phyloP scores from a whole-genome alignment of 2,113 vertebrate species.

The Prolemur simus region DNA sequence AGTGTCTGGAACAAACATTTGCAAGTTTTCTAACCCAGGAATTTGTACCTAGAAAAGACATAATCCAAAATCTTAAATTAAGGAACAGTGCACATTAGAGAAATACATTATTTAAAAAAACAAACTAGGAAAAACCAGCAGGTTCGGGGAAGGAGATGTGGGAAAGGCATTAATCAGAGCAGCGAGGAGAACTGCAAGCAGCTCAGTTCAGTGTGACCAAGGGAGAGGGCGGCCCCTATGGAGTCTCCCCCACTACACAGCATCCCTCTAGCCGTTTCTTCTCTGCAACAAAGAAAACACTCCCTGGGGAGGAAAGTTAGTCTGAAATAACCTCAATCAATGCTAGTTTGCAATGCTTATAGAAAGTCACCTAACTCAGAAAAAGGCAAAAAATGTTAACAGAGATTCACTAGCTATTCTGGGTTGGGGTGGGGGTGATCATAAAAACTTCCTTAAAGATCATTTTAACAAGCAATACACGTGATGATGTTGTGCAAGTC shows the following conservation, averaged over 20 bases:
- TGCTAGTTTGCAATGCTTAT: background rate
- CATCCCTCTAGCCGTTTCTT: too few relatives aligned
- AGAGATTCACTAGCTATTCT: background rate
- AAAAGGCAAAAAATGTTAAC: background rate
- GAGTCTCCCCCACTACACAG: background rate
- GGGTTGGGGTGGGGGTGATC: background rate
- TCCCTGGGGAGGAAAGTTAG: too few relatives aligned
- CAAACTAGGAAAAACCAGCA: background rate
- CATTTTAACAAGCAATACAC: background rate
- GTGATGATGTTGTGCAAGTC: fast-evolving
- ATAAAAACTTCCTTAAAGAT: background rate
- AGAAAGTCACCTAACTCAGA: background rate
- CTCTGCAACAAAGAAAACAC: background rate
- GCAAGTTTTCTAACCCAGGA: conserved; percentile 92
- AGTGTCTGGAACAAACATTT: conserved; percentile 91
- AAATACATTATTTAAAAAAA: background rate
- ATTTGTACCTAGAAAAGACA: conserved; percentile 86
- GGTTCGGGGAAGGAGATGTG: background rate
- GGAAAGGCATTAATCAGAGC: background rate
- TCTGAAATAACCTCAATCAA: background rate
- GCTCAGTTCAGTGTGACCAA: fast-evolving
- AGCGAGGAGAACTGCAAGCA: fast-evolving
- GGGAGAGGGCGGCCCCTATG: background rate
- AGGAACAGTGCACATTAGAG: background rate
- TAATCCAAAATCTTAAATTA: background rate